Evolutionary conservation across 1,140 invertebrate genomes (phyloP).

Genomic region (Bombus consobrinus): DNA sequence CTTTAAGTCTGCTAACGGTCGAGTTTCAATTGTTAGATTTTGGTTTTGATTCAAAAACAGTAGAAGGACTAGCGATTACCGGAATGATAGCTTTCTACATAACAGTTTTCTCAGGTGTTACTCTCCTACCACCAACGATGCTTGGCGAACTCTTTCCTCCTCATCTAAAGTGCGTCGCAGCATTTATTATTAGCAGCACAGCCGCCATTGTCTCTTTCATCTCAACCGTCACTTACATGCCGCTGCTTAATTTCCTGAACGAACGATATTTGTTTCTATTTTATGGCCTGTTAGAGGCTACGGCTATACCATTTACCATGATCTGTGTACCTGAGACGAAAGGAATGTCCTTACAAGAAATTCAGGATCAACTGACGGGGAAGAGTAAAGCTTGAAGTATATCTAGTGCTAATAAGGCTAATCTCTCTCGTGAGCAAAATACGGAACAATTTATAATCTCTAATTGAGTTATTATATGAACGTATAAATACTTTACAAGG

Average conservation of each 20-base stretch:
- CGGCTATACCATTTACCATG: slow-evolving; percentile 47
- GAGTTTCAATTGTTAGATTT: slow-evolving; percentile 56
- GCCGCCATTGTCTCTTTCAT: slow-evolving; percentile 89
- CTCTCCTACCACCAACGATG: slow-evolving; percentile 88
- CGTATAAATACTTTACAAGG: too few species aligned
- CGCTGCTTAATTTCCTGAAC: slow-evolving; percentile 84
- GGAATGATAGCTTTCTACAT: slow-evolving; percentile 48
- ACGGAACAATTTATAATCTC: neutral
- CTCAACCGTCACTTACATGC: slow-evolving; percentile 89
- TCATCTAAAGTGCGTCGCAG: slow-evolving; percentile 85
- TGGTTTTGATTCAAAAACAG: slow-evolving; percentile 6
- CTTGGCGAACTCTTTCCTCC: slow-evolving; percentile 67
- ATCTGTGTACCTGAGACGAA: slow-evolving; percentile 69
- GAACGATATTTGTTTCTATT: slow-evolving; percentile 89
- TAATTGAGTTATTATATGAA: neutral
- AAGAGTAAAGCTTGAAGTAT: neutral
- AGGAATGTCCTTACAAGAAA: slow-evolving; percentile 67
- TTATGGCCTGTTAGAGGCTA: slow-evolving; percentile 80
- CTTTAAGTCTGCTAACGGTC: slow-evolving; percentile 73
- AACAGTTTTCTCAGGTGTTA: slow-evolving; percentile 86
- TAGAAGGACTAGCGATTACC: slow-evolving; percentile 55
- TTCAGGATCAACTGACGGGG: slow-evolving; percentile 54
- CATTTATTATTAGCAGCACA: slow-evolving; percentile 87
- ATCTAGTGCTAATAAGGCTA: too few species aligned
- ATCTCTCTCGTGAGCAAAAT: too few species aligned